Evolutionary conservation across 2,113 vertebrate species (phyloP), one percentile per base, ranked within the genome.

Genomic region (Burhinus oedicnemus): DNA sequence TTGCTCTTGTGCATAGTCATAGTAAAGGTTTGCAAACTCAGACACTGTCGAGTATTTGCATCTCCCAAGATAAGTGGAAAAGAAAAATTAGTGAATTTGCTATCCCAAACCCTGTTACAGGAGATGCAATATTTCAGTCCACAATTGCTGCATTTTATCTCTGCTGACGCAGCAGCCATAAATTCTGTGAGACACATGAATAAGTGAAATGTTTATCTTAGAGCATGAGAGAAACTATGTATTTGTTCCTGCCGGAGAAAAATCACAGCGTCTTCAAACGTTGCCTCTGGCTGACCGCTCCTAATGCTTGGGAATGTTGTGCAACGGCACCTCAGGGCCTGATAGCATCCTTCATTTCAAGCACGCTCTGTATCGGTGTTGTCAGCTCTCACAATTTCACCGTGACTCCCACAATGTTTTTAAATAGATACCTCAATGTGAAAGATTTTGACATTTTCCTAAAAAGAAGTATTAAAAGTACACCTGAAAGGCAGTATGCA

Each of bases 191-290:
- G 29, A 52, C 69, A 74, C 13, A 44, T 27, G 81, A 51, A 13
- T 76, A 90, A 78, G 34, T 77, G 42, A 94, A 94, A 92, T 47
- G 20, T 45, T 94, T 86, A 89, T 81, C 82, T 93, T 42, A 44
- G 57, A 90, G n/a, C 20, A 86, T 19, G 30, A 83, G 17, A 38
- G 51, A 66, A 83, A 49, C 9, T 14, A 30, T 26, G 2, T 74
- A 79, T 94, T 95, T 83, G 23, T 16, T 90, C 18, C 25, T 30
- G 12, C 36, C 62, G 58, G 54, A 77, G 45, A 83, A 62, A 69
- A 66, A 88, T 70, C 71, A 64, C 4, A 30, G 15, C 6, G 2
- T n/a, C 45, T 87, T 91, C 69, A 69, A 66, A 69, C 1, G 4
- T 8, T 2, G 8, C 36, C 58, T 69, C 45, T 19, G 66, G 44